A percentile compares a stretch with the other conserved stretches of the same genome.
Conservation (phyloP, 2,797 vertebrate genomes). For the Girardinus metallicus region DNA sequence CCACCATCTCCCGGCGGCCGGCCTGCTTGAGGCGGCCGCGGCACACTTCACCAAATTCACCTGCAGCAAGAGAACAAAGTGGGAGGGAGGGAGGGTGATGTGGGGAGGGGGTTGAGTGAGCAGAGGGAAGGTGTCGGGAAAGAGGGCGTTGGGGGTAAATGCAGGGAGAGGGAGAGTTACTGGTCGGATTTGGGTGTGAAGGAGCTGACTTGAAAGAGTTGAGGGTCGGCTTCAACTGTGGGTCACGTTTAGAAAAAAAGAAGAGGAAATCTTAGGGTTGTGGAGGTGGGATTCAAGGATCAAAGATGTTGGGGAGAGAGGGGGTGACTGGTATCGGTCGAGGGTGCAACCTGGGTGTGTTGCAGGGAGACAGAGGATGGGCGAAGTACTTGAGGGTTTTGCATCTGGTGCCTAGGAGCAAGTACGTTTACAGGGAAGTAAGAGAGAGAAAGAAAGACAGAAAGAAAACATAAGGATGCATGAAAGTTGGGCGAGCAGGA, state of each 20-base stretch:
- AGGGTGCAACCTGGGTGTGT: constrained; percentile 62
- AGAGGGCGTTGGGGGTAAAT: constrained; percentile 30
- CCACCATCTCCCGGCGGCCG: constrained; percentile 91
- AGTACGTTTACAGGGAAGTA: constrained; percentile 46
- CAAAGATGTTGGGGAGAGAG: constrained; percentile 73
- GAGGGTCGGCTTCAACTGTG: constrained; percentile 42
- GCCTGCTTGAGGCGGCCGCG: constrained; percentile 95
- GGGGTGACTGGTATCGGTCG: constrained; percentile 67
- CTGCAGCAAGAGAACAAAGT: constrained; percentile 71
- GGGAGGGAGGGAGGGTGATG: constrained; percentile 26
- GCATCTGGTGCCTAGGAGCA: constrained; percentile 61
- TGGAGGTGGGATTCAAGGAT: constrained; percentile 57
- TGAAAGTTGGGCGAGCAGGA: constrained; percentile 57
- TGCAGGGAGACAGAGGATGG: constrained; percentile 66
- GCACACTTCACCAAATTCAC: constrained; percentile 98
- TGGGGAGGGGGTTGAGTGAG: constrained; percentile 52
- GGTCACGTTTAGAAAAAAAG: constrained; percentile 34
- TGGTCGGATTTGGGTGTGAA: constrained; percentile 60
- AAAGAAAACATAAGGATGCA: constrained; percentile 39
- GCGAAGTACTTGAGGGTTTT: constrained; percentile 66
- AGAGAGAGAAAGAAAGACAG: constrained; percentile 36
- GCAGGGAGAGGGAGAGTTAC: constrained; percentile 66
- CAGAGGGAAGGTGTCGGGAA: constrained; percentile 41
- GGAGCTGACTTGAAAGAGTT: constrained; percentile 51
- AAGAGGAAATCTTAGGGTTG: constrained; percentile 13